Conservation (phyloP, 2,113 vertebrate genomes). For the Athene noctua region DNA sequence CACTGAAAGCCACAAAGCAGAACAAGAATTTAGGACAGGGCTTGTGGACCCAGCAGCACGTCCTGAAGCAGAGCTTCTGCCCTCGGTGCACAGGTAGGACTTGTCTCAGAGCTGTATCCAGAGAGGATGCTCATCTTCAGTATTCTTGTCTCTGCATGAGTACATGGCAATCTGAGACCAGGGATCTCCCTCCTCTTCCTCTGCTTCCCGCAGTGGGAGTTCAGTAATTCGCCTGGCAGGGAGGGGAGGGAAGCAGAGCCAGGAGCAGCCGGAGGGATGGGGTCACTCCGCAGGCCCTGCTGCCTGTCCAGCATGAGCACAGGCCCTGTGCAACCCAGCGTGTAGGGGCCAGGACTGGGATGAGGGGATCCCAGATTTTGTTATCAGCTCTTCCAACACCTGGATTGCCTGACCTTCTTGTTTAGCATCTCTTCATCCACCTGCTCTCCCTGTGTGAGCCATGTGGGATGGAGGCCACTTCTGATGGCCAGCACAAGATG, state of each 20-base stretch:
- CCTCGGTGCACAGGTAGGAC: neutral
- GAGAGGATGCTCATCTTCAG: neutral
- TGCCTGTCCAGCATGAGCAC: neutral
- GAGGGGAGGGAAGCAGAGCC: neutral
- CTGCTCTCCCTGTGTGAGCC: neutral
- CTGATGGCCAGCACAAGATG: neutral
- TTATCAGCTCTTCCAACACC: neutral
- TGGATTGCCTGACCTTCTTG: accelerated
- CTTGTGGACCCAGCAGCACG: accelerated
- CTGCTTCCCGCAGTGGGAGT: neutral
- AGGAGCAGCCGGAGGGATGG: neutral
- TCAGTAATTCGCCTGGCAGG: neutral
- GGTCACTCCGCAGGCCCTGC: neutral
- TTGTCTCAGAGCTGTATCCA: neutral
- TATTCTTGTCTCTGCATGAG: neutral
- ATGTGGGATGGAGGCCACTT: accelerated
- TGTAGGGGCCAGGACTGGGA: too few species aligned
- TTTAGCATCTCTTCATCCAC: neutral
- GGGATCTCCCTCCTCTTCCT: neutral
- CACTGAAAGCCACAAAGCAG: neutral
- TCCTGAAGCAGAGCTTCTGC: neutral
- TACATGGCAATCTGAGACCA: neutral
- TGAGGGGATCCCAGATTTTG: neutral
- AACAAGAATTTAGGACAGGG: neutral
- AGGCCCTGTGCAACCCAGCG: neutral